Base-by-base conservation (phyloP, 2,797 vertebrate species). In the Odontamblyopus lacepedii region DNA sequence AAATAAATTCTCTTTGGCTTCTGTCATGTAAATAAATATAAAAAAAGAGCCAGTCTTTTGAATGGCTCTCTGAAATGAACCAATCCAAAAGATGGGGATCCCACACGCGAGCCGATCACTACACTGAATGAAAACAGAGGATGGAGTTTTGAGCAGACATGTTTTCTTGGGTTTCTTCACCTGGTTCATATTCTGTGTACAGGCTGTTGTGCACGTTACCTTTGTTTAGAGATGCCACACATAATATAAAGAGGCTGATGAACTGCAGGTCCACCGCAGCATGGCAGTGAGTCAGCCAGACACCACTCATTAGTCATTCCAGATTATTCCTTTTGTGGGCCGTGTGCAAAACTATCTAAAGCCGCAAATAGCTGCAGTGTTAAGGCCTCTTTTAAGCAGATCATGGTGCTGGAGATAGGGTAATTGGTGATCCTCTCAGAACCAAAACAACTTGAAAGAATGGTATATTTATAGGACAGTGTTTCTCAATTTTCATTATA, bases 201-300 rank as follows among this genome's bases (percentile, higher is more conserved):
- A 27, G 67, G 74, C 68, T 71, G 67, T 73, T 19, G 63, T 55
- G 59, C 70, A 65, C 75, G 77, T 77, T 60, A 76, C 70, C 67
- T 78, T 63, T 35, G 71, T 70, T 78, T 79, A 78, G 57, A 67
- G 65, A 70, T 35, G 53, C 74, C 38, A 41, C 67, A 60, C 61
- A 27, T 67, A 74, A 77, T 81, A 69, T 75, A 85, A 83, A 83
- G 78, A 84, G 77, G 72, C 50, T 74, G 71, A 79, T 84, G 85
- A 86, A 75, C 32, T 74, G 26, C 63, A 78, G 67, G 38, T 82
- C 72, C 63, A 67, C 69, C 77, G 69, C 76, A 74, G 77, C 63
- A 81, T 81, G 56, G 82, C 66, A 77, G 72, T 71, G 30, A 44
- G 74, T 66, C 65, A 64, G 55, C 5, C 57, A 77, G 57, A 69